Conservation (phyloP, 2,888 invertebrate genomes). For the Thereva nobilitata region DNA sequence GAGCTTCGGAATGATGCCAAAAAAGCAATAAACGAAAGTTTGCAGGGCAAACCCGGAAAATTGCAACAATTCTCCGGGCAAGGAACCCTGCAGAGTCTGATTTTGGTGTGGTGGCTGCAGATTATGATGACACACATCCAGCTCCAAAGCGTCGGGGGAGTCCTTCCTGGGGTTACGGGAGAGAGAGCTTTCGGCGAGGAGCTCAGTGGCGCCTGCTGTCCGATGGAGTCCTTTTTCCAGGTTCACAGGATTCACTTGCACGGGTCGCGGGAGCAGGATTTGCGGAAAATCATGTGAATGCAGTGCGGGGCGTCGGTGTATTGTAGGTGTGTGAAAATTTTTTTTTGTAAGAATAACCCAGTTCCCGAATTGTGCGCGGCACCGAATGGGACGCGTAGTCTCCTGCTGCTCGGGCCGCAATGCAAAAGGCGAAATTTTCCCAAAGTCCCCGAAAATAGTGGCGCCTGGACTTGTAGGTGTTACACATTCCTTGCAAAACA, state of each 20-base stretch:
- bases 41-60: slow-evolving; percentile 23
- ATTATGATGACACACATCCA: slow-evolving; percentile 17
- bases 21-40: not conserved
- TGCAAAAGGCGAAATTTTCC: slow-evolving; percentile 26
- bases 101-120: not conserved
- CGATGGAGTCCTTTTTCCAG: slow-evolving; percentile 7
- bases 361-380: slow-evolving; percentile 8
- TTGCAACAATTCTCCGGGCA: slow-evolving; percentile 14
- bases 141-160: not conserved
- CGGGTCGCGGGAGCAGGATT: slow-evolving; percentile 21
- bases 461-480: slow-evolving; percentile 26
- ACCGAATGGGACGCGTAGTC: slow-evolving; percentile 26
- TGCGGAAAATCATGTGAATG: slow-evolving; percentile 18
- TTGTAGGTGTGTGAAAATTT: slow-evolving; percentile 20
- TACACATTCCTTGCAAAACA: slow-evolving; percentile 15
- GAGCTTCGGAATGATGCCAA: slow-evolving; percentile 5
- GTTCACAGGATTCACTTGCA: slow-evolving; percentile 2
- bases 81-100: slow-evolving; percentile 6
- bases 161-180: not conserved
- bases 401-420: slow-evolving; percentile 9
- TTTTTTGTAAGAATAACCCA: slow-evolving; percentile 27
- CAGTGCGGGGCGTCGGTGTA: slow-evolving; percentile 8
- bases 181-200: slow-evolving; percentile 1
- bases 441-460: slow-evolving; percentile 32
- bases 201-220: slow-evolving; percentile 13